Percentiles rank a stretch among this genome's conserved stretches.
Evolutionary conservation across 2,797 vertebrate species (phyloP).

Genomic region (Columba guinea): DNA sequence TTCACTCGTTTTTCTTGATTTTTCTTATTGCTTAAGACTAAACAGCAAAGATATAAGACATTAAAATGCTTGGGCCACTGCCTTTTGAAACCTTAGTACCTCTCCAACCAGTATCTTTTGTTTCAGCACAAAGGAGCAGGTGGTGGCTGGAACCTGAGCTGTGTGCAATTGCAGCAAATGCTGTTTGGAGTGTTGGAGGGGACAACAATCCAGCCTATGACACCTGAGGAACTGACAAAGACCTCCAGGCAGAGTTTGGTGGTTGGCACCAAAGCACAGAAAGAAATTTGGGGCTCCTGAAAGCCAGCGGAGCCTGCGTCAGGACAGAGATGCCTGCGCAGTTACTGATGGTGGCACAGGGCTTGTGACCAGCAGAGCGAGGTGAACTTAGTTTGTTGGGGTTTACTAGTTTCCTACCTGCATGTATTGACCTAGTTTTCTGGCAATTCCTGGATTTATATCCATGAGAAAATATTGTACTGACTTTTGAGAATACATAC

Average conservation of each 20-base stretch:
- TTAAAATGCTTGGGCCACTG: background rate
- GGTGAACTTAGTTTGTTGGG: background rate
- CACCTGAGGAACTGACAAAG: background rate
- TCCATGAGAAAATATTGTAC: background rate
- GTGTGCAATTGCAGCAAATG: background rate
- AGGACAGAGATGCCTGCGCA: background rate
- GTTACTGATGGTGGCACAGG: accelerated
- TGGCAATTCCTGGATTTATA: background rate
- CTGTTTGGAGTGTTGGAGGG: background rate
- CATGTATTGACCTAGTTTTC: background rate
- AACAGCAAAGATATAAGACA: background rate
- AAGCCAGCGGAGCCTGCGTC: accelerated
- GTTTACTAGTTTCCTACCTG: background rate
- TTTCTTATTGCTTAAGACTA: background rate
- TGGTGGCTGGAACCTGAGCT: background rate
- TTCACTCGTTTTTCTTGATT: background rate
- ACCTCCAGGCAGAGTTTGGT: background rate
- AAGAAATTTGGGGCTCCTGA: background rate
- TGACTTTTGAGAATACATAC: background rate
- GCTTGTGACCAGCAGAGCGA: background rate
- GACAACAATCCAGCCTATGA: background rate
- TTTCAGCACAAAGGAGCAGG: background rate
- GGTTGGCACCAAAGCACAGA: background rate
- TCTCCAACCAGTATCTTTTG: background rate
- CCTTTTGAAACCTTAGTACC: background rate